Conservation (phyloP, 2,797 vertebrate genomes). For the Chromobotia macracanthus region DNA sequence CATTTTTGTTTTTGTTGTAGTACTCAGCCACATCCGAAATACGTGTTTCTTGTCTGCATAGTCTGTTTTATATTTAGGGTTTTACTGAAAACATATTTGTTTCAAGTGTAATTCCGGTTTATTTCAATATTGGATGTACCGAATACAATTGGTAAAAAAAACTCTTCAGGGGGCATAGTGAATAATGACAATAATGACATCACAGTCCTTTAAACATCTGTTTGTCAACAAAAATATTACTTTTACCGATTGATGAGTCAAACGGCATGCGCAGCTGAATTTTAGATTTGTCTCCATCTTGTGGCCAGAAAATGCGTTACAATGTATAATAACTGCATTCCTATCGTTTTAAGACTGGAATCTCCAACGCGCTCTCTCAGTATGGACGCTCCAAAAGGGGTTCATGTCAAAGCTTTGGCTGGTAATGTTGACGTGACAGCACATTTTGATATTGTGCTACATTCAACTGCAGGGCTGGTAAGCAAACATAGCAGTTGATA, state of each 20-base stretch:
- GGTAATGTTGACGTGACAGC: constrained; percentile 87
- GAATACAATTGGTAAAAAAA: constrained; percentile 7
- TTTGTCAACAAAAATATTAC: background rate
- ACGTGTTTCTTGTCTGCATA: background rate
- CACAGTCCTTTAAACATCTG: background rate
- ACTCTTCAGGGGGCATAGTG: background rate
- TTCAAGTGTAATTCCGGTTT: background rate
- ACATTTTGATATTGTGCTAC: constrained; percentile 87
- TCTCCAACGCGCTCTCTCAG: constrained; percentile 91
- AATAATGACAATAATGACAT: too few relatives aligned
- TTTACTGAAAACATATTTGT: background rate
- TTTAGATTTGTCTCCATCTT: background rate
- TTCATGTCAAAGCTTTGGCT: constrained; percentile 84
- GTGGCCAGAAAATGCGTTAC: constrained; percentile 17
- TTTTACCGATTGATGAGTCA: background rate
- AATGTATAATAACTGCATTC: constrained; percentile 2
- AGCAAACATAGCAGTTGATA: constrained; percentile 58
- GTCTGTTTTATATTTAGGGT: background rate
- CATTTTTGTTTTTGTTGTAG: too few relatives aligned
- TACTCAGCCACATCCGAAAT: too few relatives aligned
- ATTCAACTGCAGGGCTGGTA: constrained; percentile 87
- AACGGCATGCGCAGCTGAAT: background rate
- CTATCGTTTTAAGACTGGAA: constrained; percentile 81
- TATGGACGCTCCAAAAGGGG: constrained; percentile 89
- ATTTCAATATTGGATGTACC: background rate